These are phyloP conservation scores for Pangasius krempfi DNA, from an alignment of 2,797 vertebrate genomes.

Conservation along the genomic window DNA sequence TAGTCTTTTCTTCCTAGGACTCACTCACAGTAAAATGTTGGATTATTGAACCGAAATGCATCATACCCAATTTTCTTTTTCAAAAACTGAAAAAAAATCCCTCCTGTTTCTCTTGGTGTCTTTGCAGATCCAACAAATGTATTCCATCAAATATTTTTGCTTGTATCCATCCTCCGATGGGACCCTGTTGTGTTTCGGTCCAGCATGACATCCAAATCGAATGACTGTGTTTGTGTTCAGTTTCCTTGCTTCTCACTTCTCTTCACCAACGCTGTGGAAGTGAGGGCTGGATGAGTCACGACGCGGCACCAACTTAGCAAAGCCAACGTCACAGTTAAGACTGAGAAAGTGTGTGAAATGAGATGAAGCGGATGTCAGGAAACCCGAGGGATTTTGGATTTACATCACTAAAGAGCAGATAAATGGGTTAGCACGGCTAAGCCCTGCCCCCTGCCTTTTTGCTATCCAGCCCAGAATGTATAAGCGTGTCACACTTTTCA, in stretches of 20 bases:
- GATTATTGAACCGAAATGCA: conserved; percentile 42
- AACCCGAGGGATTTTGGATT: background rate
- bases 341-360: conserved; percentile 4
- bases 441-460: background rate
- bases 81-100: background rate
- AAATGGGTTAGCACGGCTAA: background rate
- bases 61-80: conserved; percentile 9
- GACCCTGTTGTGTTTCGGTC: conserved; percentile 36
- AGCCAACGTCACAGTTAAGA: conserved; percentile 41
- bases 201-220: conserved; percentile 36
- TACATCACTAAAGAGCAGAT: conserved; percentile 5
- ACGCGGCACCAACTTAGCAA: conserved; percentile 42
- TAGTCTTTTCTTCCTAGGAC: conserved; percentile 5
- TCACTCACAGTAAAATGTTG: conserved; percentile 15
- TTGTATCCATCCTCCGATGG: background rate
- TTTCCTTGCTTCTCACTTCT: background rate
- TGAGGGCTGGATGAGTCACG: conserved; percentile 10
- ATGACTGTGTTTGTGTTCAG: conserved; percentile 41
- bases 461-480: background rate
- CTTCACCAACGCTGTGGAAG: background rate
- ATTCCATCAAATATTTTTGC: background rate
- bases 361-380: background rate
- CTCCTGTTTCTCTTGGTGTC: background rate
- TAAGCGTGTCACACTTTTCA: background rate
- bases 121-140: background rate